Evolutionary conservation across 1,140 invertebrate genomes (phyloP).

Genomic region (Hycleus phaleratus): DNA sequence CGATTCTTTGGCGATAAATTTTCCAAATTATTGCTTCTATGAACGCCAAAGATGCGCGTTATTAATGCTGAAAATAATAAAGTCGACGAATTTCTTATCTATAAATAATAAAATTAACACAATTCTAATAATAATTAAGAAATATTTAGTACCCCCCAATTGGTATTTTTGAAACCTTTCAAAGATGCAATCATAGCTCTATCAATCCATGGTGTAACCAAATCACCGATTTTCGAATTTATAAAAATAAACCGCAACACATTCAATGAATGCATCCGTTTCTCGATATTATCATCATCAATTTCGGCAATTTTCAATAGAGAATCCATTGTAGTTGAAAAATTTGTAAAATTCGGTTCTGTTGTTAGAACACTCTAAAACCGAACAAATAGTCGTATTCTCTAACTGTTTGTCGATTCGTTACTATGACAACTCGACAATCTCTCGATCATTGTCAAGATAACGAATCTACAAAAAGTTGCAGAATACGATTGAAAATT

Average conservation of each 20-base stretch:
- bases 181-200: constrained; percentile 67
- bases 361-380: constrained; percentile 62
- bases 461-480: not conserved
- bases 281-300: constrained; percentile 34
- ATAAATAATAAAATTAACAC: constrained; percentile 39
- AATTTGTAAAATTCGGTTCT: constrained; percentile 52
- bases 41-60: constrained; percentile 84
- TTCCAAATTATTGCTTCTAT: constrained; percentile 64
- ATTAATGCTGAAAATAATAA: constrained; percentile 79
- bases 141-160: constrained; percentile 60
- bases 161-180: constrained; percentile 59
- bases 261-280: constrained; percentile 75
- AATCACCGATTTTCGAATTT: constrained; percentile 66
- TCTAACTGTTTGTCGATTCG: not conserved
- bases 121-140: constrained; percentile 35
- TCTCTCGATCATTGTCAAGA: not conserved
- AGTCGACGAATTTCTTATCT: constrained; percentile 71
- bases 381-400: not conserved
- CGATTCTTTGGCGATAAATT: constrained; percentile 66
- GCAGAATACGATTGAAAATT: not conserved
- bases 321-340: constrained; percentile 53
- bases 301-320: constrained; percentile 47
- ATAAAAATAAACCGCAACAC: constrained; percentile 74
- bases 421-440: not conserved
- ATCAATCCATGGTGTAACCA: constrained; percentile 62